Conservation (phyloP, 2,888 invertebrate genomes). For the Apotomis capreana region DNA sequence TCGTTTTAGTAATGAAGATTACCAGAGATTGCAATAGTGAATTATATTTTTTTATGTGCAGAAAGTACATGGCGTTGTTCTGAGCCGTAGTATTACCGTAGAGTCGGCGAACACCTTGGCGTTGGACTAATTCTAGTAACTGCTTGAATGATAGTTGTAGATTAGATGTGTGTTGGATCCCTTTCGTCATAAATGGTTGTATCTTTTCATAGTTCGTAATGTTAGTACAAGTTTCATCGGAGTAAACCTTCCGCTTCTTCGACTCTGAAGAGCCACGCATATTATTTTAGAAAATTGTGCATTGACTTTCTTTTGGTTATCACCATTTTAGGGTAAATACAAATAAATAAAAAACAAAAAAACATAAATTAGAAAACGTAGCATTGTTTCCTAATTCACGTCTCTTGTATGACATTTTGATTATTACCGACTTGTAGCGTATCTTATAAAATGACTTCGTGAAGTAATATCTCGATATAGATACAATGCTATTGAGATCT, state of each 20-base stretch:
- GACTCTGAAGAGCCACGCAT: conserved; percentile 48
- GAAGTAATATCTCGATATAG: conserved; percentile 72
- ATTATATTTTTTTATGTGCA: conserved; percentile 80
- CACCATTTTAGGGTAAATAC: conserved; percentile 62
- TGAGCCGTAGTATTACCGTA: conserved; percentile 58
- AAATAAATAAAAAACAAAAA: conserved; percentile 61
- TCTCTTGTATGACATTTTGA: conserved; percentile 66
- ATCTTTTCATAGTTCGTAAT: conserved; percentile 63
- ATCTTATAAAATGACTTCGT: conserved; percentile 69
- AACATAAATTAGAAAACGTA: conserved; percentile 68
- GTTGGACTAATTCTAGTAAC: conserved; percentile 59
- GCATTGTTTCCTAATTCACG: conserved; percentile 69
- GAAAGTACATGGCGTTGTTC: conserved; percentile 56
- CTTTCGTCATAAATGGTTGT: conserved; percentile 67
- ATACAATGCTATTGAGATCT: conserved; percentile 80
- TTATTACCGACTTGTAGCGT: conserved; percentile 70
- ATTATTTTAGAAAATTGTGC: conserved; percentile 46
- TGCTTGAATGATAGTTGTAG: conserved; percentile 63
- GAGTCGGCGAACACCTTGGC: conserved; percentile 58
- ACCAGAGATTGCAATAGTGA: conserved; percentile 78
- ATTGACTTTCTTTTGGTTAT: conserved; percentile 57
- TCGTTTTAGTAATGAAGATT: conserved; percentile 68
- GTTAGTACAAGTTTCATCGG: conserved; percentile 62
- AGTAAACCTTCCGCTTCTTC: conserved; percentile 49
- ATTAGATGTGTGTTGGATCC: conserved; percentile 68